Percentiles rank a stretch among this genome's conserved stretches.
These are phyloP conservation scores for Cygnus atratus DNA, from an alignment of 2,113 vertebrate genomes.

Conservation along the genomic window DNA sequence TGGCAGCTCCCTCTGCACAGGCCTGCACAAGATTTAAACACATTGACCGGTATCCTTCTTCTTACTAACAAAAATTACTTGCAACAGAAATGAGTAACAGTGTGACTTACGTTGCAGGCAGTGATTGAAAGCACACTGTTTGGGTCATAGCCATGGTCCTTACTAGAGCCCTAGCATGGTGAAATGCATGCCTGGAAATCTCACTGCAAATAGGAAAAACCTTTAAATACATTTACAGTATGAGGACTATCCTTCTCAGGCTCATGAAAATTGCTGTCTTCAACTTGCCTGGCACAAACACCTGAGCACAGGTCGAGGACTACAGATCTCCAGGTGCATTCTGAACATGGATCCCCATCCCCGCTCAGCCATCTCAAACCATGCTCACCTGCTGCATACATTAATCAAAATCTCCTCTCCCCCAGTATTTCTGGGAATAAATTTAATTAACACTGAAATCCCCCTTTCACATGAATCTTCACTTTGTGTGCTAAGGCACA, in stretches of 20 bases:
- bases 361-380: neutral
- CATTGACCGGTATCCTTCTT: neutral
- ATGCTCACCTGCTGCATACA: neutral
- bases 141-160: neutral
- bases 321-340: neutral
- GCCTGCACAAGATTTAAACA: neutral
- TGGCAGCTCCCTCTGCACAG: neutral
- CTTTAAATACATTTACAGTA: neutral
- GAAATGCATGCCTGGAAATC: neutral
- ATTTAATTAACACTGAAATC: neutral
- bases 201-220: neutral
- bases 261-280: neutral
- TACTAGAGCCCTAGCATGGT: neutral
- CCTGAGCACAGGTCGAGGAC: neutral
- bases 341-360: neutral
- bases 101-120: accelerated
- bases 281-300: neutral
- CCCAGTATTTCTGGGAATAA: neutral
- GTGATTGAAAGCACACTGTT: neutral
- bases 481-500: neutral
- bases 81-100: accelerated
- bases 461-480: neutral
- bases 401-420: neutral
- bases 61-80: accelerated
- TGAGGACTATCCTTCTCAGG: neutral